Percentiles rank a stretch among this genome's conserved stretches.
These are phyloP conservation scores for Pitangus sulphuratus DNA, from an alignment of 2,797 vertebrate genomes.

Conservation along the genomic window DNA sequence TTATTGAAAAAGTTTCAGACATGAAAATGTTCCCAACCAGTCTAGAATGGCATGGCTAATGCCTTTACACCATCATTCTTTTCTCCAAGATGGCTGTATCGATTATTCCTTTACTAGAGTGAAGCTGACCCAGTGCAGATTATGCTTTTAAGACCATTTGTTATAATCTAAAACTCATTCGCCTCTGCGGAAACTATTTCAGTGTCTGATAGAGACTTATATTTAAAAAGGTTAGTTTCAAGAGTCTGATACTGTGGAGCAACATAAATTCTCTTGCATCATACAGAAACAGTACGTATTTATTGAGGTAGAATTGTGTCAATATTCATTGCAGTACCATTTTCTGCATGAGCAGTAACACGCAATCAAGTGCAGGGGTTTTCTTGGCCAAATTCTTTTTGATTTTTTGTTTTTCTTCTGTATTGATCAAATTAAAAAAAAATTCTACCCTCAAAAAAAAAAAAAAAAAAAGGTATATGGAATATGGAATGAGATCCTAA, in stretches of 20 bases:
- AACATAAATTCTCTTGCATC: background rate
- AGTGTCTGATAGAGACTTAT: background rate
- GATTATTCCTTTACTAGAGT: background rate
- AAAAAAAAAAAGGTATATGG: background rate
- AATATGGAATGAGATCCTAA: background rate
- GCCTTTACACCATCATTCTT: background rate
- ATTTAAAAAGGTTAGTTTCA: background rate
- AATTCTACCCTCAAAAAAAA: background rate
- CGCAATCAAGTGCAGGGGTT: background rate
- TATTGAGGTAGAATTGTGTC: background rate
- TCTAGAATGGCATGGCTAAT: background rate
- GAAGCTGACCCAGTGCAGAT: background rate
- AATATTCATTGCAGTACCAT: background rate
- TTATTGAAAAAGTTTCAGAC: background rate
- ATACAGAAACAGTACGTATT: background rate
- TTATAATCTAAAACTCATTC: background rate
- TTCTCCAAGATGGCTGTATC: background rate
- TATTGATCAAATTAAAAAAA: background rate
- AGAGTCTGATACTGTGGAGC: background rate
- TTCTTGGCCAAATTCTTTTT: background rate
- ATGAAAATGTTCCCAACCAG: background rate
- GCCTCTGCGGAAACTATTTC: background rate
- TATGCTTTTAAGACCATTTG: background rate
- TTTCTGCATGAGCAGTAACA: background rate
- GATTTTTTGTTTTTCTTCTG: background rate